Evolutionary conservation across 30 jellyfish, hydroid and myxozoan species (phyloP), one percentile per base, ranked within the genome.

Genomic region (Hydractinia echinata): DNA sequence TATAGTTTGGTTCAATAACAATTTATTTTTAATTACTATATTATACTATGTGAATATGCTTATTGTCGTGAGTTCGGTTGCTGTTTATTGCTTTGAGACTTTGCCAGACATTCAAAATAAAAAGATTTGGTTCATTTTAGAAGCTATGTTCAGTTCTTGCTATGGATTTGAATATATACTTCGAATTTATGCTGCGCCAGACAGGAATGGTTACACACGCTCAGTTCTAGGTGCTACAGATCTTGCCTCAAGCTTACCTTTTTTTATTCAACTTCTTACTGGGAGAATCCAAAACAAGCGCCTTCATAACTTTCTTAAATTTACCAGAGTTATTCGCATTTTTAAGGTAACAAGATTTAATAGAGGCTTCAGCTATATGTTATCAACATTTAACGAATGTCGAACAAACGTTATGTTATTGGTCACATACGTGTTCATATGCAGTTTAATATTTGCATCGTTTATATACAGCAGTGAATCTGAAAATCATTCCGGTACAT

Each of bases 81-180:
- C 76, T 14, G 64, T 91, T 8, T 55, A 79, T 50, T 89, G 96
- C 55, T 81, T 83, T 39, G 96, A 89, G 49, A 89, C 96, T 54
- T 54, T 5, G 50, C 81, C 81, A 9, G 61, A 72, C 55, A 19
- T 10, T 72, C 8, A 19, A 19, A 19, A 21, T 54, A 72, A 72
- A 10, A 54, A n/a, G 9, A 21, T 19, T 81, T 89, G 96, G 96
- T 62, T 49, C 61, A 20, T 19, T 5, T n/a, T 84, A 11, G 95
- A 89, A 81, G 39, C 69, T 9, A 53, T 73, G 9, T 67, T 86
- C 60, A 77, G 80, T 5, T 61, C 74, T 14, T 79, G 87, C 85
- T 89, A 83, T 83, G 79, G 91, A 44, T 54, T 89, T 9, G 96
- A 89, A 64, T 79, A 83, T 68, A 3, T 84, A 10, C 53, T 89